Evolutionary conservation across 2,888 invertebrate species (phyloP), one percentile per base, ranked within the genome.

Genomic region (Taphrorychus bicolor): DNA sequence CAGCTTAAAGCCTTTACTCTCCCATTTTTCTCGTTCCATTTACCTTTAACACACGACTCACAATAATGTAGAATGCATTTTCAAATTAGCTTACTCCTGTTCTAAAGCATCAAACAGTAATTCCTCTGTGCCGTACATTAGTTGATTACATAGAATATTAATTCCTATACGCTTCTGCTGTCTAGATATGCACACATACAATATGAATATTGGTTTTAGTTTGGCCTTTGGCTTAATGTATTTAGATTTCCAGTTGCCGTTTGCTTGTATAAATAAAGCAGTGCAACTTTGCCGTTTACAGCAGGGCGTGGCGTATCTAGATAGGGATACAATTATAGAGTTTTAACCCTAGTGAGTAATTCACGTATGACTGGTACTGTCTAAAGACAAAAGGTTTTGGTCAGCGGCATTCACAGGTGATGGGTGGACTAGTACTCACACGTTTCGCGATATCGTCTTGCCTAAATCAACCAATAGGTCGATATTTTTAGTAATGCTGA

Each of bases 91-190:
- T 17, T 49, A 49, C 16, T 49, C 49, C 18, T 11, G 18, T n/a
- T n/a, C n/a, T n/a, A 1, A 18, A 11, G 45, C 49, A 49, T 49
- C 49, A 49, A 49, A 49, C 49, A 17, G 17, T 49, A 17, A 49
- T 18, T 49, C 49, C 19, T 19, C 18, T 4, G 49, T 11, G 18
- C 18, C 40, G 21, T 51, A 41, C 59, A 59, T 59, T 59, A 59
- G 59, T 51, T 59, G 59, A 59, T 59, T 59, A 59, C 52, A 59
- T 59, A 41, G 16, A 59, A 59, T 59, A 59, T 59, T 59, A 59
- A 59, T 52, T 59, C 41, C 22, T 19, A 40, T 51, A 40, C 40
- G 3, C 32, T 11, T 32, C 11, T 11, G 40, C 59, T 59, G 59
- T 59, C 59, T 41, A 49, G 49, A 49, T 49, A 17, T 11, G 3